Percentiles rank a stretch among this genome's conserved stretches.
These are phyloP conservation scores for Porites lobata DNA, from an alignment of 92 coral and sea anemone genomes.

Conservation along the genomic window DNA sequence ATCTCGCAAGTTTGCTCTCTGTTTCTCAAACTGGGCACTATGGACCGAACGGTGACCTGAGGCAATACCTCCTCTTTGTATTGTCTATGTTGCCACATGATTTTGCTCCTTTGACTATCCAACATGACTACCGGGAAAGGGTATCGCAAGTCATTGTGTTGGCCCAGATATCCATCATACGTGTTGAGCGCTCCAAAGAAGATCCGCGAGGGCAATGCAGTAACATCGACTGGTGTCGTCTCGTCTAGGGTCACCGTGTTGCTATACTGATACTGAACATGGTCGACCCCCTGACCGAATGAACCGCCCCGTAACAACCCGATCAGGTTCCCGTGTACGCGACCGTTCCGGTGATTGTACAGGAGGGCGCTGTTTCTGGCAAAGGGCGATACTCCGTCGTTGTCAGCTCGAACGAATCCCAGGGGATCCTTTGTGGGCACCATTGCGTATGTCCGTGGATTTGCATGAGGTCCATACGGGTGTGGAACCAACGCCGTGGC, in stretches of 20 bases:
- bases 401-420: background rate
- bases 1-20: background rate
- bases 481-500: background rate
- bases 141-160: background rate
- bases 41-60: background rate
- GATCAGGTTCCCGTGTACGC: background rate
- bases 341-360: slow-evolving; percentile 1
- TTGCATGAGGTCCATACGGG: too few species aligned
- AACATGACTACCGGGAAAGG: background rate
- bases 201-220: slow-evolving; percentile 2
- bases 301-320: background rate
- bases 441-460: background rate
- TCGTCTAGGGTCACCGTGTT: background rate
- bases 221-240: slow-evolving; percentile 4
- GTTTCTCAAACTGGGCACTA: slow-evolving; percentile 1
- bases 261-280: background rate
- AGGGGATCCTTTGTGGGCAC: slow-evolving; percentile 7
- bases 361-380: background rate
- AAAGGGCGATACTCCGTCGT: background rate
- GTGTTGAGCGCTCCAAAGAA: slow-evolving; percentile 12
- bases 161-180: background rate
- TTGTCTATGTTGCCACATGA: background rate
- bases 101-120: background rate
- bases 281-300: background rate
- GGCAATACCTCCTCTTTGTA: background rate